These are phyloP conservation scores for Amphimallon solstitiale DNA, from an alignment of 2,888 invertebrate species.

Conservation along the genomic window DNA sequence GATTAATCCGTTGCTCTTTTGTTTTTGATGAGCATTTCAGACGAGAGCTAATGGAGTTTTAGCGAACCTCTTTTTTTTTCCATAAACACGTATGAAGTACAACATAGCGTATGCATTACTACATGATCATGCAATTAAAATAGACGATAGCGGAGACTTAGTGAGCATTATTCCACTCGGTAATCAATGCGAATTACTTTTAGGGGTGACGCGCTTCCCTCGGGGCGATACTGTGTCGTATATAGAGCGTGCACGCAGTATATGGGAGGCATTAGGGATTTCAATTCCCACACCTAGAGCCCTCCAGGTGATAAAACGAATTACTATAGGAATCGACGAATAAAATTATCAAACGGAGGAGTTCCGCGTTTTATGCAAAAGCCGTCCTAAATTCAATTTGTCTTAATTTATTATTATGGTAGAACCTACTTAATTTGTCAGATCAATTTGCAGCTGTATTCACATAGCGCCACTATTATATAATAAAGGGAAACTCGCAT, in stretches of 20 bases:
- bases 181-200: constrained; percentile 22
- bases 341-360: constrained; percentile 2
- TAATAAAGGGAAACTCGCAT: too few relatives aligned
- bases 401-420: not conserved
- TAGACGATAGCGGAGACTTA: constrained; percentile 2
- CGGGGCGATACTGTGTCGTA: constrained; percentile 6
- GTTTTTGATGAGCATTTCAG: not conserved
- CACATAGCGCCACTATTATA: too few relatives aligned
- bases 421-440: too few relatives aligned
- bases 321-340: constrained; percentile 12
- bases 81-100: not conserved
- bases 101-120: constrained; percentile 8
- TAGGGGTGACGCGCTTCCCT: constrained; percentile 15
- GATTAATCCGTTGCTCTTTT: constrained; percentile 14
- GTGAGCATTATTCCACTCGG: not conserved
- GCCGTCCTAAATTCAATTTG: not conserved
- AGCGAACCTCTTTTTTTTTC: constrained; percentile 1
- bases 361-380: not conserved
- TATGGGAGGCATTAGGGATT: constrained; percentile 20
- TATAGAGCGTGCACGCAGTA: not conserved
- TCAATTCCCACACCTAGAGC: constrained; percentile 19
- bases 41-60: constrained; percentile 8
- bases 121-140: constrained; percentile 15
- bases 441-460: too few relatives aligned
- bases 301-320: constrained; percentile 17